Percentiles rank a stretch among this genome's conserved stretches.
Evolutionary conservation across 2,888 invertebrate species (phyloP).

Genomic region (Rhamphomyia laevipes): DNA sequence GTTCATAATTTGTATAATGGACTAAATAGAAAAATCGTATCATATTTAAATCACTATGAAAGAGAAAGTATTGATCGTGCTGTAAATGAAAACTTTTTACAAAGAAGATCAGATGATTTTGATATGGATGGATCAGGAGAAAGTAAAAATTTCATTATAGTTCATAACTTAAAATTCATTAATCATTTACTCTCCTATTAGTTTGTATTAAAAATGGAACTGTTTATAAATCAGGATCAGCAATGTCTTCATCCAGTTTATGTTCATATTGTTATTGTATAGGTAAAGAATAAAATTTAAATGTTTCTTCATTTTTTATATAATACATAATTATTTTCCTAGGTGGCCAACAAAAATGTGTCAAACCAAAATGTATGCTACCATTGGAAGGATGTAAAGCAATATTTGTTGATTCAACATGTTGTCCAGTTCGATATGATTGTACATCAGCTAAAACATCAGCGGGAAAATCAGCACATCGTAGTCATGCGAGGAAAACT

Average conservation of each 20-base stretch:
- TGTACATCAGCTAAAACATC: slow-evolving; percentile 41
- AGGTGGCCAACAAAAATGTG: slow-evolving; percentile 57
- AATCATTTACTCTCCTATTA: slow-evolving; percentile 8
- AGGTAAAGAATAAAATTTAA: slow-evolving; percentile 20
- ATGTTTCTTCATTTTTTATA: background rate
- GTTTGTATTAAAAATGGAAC: slow-evolving; percentile 36
- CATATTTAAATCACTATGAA: slow-evolving; percentile 33
- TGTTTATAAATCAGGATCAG: slow-evolving; percentile 44
- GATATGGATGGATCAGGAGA: slow-evolving; percentile 28
- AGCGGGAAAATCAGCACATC: slow-evolving; percentile 26
- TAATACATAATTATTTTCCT: background rate
- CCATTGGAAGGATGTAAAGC: slow-evolving; percentile 50
- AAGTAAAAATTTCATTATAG: slow-evolving; percentile 9
- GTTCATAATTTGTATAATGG: slow-evolving; percentile 30
- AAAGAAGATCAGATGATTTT: slow-evolving; percentile 33
- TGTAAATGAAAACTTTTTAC: slow-evolving; percentile 32
- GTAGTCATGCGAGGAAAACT: slow-evolving; percentile 29
- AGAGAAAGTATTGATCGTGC: slow-evolving; percentile 34
- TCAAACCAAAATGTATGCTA: slow-evolving; percentile 67
- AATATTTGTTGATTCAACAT: slow-evolving; percentile 40
- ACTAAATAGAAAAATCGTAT: slow-evolving; percentile 30
- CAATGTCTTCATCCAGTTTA: slow-evolving; percentile 64
- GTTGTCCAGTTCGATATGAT: slow-evolving; percentile 74
- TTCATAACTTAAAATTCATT: background rate
- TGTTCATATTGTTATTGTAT: slow-evolving; percentile 84